Percentiles rank a stretch among this genome's conserved stretches.
phyloP scores from a whole-genome alignment of 2,888 invertebrate species.

The Desoria tigrina region DNA sequence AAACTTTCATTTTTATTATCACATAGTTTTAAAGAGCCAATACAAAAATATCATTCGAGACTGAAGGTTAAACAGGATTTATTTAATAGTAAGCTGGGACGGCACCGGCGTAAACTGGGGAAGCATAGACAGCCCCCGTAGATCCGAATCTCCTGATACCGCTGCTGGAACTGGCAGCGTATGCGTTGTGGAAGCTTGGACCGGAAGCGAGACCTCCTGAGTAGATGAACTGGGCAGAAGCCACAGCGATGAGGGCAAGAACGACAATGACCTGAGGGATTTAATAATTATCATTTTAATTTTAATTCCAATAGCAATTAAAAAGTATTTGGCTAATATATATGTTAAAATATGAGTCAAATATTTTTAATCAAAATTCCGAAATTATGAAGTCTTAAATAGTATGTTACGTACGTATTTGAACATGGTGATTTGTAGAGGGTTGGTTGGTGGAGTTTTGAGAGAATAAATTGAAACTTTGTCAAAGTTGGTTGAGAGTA shows the following conservation, averaged over 20 bases:
- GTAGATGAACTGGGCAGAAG: constrained; percentile 28
- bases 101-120: constrained; percentile 19
- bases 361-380: no score
- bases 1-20: no score
- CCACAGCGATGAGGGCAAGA: constrained; percentile 26
- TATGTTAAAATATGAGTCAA: no score
- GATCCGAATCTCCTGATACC: constrained; percentile 44
- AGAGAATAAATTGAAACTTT: background rate
- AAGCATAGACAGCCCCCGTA: constrained; percentile 32
- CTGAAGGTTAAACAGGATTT: no score
- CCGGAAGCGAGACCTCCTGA: constrained; percentile 14
- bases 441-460: background rate
- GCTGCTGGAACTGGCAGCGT: constrained; percentile 17
- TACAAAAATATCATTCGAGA: no score
- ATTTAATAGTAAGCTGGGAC: constrained; percentile 1
- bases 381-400: no score
- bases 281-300: background rate
- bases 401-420: background rate
- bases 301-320: no score
- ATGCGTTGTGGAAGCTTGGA: constrained; percentile 27
- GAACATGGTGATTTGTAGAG: constrained; percentile 5
- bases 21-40: no score
- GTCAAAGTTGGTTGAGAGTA: background rate
- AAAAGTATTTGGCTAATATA: no score
- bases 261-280: background rate